Percentiles rank a stretch among this genome's conserved stretches.
These are phyloP conservation scores for Hipposideros armiger DNA, from an alignment of 2,113 vertebrate species.

Conservation along the genomic window DNA sequence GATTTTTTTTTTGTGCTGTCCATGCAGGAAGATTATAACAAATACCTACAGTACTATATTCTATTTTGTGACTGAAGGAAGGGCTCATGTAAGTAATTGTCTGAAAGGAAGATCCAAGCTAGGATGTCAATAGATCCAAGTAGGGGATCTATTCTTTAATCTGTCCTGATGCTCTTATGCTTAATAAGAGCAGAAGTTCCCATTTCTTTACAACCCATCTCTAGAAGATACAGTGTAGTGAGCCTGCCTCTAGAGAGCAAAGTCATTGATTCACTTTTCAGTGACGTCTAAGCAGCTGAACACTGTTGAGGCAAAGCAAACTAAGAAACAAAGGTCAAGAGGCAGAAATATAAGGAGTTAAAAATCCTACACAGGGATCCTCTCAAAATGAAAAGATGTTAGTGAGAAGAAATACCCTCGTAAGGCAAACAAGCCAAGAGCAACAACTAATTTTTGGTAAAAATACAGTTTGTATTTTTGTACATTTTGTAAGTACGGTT, in stretches of 20 bases:
- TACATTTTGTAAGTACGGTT: neutral
- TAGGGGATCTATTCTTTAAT: constrained; percentile 36
- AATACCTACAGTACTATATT: neutral
- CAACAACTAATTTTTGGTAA: neutral
- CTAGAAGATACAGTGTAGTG: neutral
- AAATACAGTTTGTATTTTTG: neutral
- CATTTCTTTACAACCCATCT: neutral
- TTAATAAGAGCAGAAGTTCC: neutral
- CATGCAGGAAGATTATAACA: neutral
- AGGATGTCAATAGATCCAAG: neutral
- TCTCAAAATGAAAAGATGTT: constrained; percentile 44
- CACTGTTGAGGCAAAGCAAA: neutral
- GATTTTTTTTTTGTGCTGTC: neutral
- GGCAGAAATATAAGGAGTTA: neutral
- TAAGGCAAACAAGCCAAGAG: constrained; percentile 2
- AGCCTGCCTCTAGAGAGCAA: neutral
- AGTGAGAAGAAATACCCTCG: neutral
- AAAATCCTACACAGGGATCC: neutral
- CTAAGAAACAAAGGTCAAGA: constrained; percentile 56
- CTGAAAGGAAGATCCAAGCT: constrained; percentile 10
- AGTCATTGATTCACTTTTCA: neutral
- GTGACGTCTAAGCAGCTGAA: neutral
- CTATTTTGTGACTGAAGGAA: constrained; percentile 12
- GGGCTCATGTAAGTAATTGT: constrained; percentile 6
- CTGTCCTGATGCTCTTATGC: neutral